Evolutionary conservation across 1,140 invertebrate genomes (phyloP), one percentile per base, ranked within the genome.

Genomic region (Nebria ingens): DNA sequence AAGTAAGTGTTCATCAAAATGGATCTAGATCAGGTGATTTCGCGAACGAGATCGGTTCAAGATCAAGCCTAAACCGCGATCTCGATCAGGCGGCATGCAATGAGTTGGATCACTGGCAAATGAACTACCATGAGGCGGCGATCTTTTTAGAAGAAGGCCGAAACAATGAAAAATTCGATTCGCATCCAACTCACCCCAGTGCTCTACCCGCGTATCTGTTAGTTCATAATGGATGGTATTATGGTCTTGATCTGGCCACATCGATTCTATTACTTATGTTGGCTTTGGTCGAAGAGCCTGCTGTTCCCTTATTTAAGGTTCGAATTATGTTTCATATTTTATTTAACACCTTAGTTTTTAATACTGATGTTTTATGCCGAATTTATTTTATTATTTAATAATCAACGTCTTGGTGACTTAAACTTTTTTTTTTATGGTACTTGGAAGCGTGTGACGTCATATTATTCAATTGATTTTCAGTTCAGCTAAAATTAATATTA

Each of bases 141-240:
- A 93, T 93, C 64, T 91, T 86, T 72, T 75, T 90, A 64, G 85
- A 90, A 84, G 91, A 95, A 82, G 91, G 91, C 11, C 79, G 83
- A 71, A 93, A 94, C 65, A 95, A 95, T 76, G 91, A 93, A 70
- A 93, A 93, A 70, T 94, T 93, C 68, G 86, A 89, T 65, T 90
- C 88, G 2, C 91, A 95, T 73, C 91, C 91, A 0, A 80, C 81
- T 38, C 84, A 85, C 67, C 84, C 84, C 19, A 83, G 86, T 64
- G 87, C 90, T 65, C 71, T 94, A 51, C 91, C 91, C 9, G 87
- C 89, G 0, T 95, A 94, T 70, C 75, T 93, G 17, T 73, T 92
- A 38, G 90, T 92, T 0, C 91, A 94, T 69, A 93, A 92, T 67
- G 80, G 79, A 57, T 91, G 87, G 85, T 93, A 93, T 72, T 89